Evolutionary conservation across 2,113 vertebrate genomes (phyloP).

Genomic region (Anseranas semipalmata): DNA sequence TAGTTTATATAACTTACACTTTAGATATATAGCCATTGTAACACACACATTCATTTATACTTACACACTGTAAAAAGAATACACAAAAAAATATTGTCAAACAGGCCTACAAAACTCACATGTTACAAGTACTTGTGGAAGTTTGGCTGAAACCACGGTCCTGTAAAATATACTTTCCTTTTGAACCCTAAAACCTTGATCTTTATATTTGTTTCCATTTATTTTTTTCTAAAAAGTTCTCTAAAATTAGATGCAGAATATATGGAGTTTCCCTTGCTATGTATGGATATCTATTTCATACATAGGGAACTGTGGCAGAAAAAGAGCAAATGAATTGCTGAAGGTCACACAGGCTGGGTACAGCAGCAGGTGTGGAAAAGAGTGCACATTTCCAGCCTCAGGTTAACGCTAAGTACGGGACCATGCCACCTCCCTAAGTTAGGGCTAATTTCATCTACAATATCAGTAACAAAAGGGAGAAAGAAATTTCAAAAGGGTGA

Average conservation of each 20-base stretch:
- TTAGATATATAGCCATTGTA: background rate
- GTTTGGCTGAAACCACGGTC: background rate
- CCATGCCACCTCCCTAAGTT: background rate
- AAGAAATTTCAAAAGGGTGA: constrained; percentile 42
- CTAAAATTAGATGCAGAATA: background rate
- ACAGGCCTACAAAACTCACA: background rate
- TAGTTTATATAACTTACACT: background rate
- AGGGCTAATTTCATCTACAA: constrained; percentile 24
- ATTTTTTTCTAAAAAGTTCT: background rate
- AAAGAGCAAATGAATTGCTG: constrained; percentile 7
- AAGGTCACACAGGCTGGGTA: background rate
- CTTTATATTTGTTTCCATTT: background rate
- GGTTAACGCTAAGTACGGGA: background rate
- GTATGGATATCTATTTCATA: background rate
- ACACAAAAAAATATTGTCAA: background rate
- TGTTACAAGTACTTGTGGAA: background rate
- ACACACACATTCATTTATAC: background rate
- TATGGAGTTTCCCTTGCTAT: background rate
- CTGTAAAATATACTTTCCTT: background rate
- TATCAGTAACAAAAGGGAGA: constrained; percentile 25
- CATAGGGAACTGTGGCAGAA: background rate
- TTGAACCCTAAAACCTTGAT: background rate
- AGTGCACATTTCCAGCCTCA: background rate
- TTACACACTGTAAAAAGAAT: background rate
- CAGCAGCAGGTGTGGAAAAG: background rate